phyloP scores from a whole-genome alignment of 2,888 invertebrate genomes.

The Amphipoea oculea region DNA sequence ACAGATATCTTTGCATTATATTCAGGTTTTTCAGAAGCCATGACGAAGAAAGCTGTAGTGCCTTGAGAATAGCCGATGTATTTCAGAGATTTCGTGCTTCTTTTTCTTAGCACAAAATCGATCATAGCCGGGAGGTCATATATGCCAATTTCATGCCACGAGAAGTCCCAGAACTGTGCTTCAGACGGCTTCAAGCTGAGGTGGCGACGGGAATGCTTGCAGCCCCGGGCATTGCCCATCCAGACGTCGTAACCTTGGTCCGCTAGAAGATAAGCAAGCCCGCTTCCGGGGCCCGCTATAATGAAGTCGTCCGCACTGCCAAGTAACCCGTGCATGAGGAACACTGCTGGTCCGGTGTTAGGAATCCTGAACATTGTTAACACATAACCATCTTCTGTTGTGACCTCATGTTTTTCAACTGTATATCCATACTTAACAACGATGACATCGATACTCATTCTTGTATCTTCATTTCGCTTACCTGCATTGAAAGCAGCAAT shows the following conservation, averaged over 20 bases:
- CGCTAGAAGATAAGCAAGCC: slow-evolving; percentile 87
- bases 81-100: slow-evolving; percentile 87
- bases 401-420: slow-evolving; percentile 74
- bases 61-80: slow-evolving; percentile 94
- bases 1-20: slow-evolving; percentile 90
- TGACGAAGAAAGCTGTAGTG: slow-evolving; percentile 90
- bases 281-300: slow-evolving; percentile 76
- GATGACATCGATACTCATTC: slow-evolving; percentile 70
- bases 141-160: slow-evolving; percentile 95
- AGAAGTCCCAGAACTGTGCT: slow-evolving; percentile 92
- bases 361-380: slow-evolving; percentile 79
- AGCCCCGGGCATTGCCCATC: slow-evolving; percentile 95
- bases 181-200: slow-evolving; percentile 77
- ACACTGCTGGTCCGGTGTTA: slow-evolving; percentile 74
- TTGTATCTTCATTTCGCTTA: slow-evolving; percentile 75
- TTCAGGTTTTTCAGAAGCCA: slow-evolving; percentile 88
- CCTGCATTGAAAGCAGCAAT: slow-evolving; percentile 69
- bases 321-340: slow-evolving; percentile 83
- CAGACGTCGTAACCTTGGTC: slow-evolving; percentile 93
- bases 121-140: slow-evolving; percentile 95
- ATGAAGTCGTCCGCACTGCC: slow-evolving; percentile 82
- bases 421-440: slow-evolving; percentile 77
- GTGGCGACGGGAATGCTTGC: slow-evolving; percentile 91
- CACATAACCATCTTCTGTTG: slow-evolving; percentile 79
- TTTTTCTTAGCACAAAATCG: slow-evolving; percentile 91